Conservation (phyloP, 1,140 invertebrate genomes). For the Penaeus chinensis region DNA sequence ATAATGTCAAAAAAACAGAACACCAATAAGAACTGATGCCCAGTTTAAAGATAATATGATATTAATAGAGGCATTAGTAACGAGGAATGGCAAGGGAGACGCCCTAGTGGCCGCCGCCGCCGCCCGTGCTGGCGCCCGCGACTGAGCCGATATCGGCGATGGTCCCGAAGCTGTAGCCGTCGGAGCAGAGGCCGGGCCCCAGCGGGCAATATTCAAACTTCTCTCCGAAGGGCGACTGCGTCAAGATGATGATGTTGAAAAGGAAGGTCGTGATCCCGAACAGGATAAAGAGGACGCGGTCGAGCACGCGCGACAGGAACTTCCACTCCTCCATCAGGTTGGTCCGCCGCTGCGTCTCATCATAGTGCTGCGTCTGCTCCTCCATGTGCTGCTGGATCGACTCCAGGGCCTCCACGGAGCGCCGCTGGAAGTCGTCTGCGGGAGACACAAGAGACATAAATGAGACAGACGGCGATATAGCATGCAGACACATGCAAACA, state of each 20-base stretch:
- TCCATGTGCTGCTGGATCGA: constrained; percentile 23
- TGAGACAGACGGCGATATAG: too few relatives aligned
- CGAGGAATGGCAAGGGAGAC: too few relatives aligned
- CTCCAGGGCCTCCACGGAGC: constrained; percentile 40
- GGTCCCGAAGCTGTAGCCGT: background rate
- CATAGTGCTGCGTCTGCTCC: background rate
- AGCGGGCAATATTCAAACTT: constrained; percentile 52
- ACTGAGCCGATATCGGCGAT: background rate
- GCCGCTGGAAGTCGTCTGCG: constrained; percentile 41
- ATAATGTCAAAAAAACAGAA: too few relatives aligned
- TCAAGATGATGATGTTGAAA: constrained; percentile 53
- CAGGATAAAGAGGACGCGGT: constrained; percentile 40
- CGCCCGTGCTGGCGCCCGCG: too few relatives aligned
- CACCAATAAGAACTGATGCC: too few relatives aligned
- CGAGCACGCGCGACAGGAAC: constrained; percentile 49
- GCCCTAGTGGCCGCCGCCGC: too few relatives aligned
- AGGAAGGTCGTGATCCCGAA: constrained; percentile 44
- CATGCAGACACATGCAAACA: too few relatives aligned
- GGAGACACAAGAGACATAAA: background rate
- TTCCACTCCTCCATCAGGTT: constrained; percentile 41
- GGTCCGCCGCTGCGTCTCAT: background rate
- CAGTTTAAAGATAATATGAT: too few relatives aligned
- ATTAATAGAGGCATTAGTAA: too few relatives aligned
- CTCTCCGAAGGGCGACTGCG: constrained; percentile 45
- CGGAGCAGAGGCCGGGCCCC: constrained; percentile 30